Evolutionary conservation across 2,888 invertebrate species (phyloP), one percentile per base, ranked within the genome.

Genomic region (Polyploca ridens): DNA sequence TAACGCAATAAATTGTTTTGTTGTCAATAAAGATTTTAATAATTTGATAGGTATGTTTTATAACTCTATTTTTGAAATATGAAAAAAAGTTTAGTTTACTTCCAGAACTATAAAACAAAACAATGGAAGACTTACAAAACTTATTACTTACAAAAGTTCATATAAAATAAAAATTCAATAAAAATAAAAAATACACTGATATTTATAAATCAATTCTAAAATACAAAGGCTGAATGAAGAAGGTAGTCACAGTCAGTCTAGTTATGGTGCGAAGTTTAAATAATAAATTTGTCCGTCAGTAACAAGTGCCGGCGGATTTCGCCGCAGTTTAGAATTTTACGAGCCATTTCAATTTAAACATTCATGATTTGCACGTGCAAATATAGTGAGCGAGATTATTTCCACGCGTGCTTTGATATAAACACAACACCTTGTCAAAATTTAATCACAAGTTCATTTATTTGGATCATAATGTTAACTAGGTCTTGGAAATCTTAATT

Each of bases 281-380:
- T 14, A 19, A 54, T 54, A 8, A 54, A 54, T 54, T 19, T 19
- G 54, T 54, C 54, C 54, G 54, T 19, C 54, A 54, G 54, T 54
- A 7, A 19, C 54, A 54, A 54, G 54, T 54, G 54, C 54, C 54
- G 54, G 59, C 54, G 54, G 54, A 54, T 19, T 65, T 13, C 70
- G 67, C 67, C 69, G 46, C 46, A 46, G 46, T 46, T 46, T n/a
- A 46, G 44, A 66, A 10, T 54, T 54, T 54, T 19, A 10, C 19
- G 54, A 54, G 19, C 19, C 16, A 54, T 14, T 54, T 54, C n/a
- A 8, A 54, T 10, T 49, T 49, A 49, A 16, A 16, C n/a, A 49
- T 49, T 49, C 6, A 49, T 49, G 8, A 19, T 54, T 54, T 19
- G 3, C 54, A 19, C 16, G 16, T 54, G 16, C 54, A 54, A 54